Percentiles rank a stretch among this genome's conserved stretches.
Evolutionary conservation across 2,888 invertebrate species (phyloP).

Genomic region (Patella ulyssiponensis): DNA sequence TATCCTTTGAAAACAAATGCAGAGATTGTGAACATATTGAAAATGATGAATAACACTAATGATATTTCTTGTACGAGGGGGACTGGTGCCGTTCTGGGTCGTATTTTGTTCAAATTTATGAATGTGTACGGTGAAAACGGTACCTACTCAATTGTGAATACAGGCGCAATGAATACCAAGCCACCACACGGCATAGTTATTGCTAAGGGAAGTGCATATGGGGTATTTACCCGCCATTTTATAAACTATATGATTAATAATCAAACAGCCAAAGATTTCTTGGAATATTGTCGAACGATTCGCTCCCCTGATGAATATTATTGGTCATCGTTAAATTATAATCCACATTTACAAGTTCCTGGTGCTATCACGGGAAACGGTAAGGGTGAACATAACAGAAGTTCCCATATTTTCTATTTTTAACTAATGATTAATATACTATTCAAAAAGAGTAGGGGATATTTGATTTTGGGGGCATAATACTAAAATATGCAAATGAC

Average conservation of each 20-base stretch:
- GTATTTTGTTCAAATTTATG: slow-evolving; percentile 37
- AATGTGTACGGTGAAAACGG: slow-evolving; percentile 25
- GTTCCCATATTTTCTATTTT: too few species aligned
- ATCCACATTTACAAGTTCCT: slow-evolving; percentile 60
- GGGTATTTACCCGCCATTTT: slow-evolving; percentile 66
- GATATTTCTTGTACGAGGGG: slow-evolving; percentile 68
- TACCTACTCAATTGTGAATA: slow-evolving; percentile 40
- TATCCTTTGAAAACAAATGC: slow-evolving; percentile 69
- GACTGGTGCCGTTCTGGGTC: slow-evolving; percentile 38
- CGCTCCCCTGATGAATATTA: slow-evolving; percentile 70
- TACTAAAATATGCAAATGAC: too few species aligned
- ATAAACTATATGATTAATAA: slow-evolving; percentile 63
- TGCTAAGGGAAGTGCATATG: slow-evolving; percentile 70
- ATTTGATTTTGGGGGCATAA: too few species aligned
- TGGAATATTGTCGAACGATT: slow-evolving; percentile 66
- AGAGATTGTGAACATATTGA: slow-evolving; percentile 69
- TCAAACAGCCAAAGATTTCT: slow-evolving; percentile 54
- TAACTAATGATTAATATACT: too few species aligned
- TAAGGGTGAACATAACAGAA: too few species aligned
- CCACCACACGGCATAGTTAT: slow-evolving; percentile 44
- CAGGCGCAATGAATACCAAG: slow-evolving; percentile 29
- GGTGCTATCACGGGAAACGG: slow-evolving; percentile 64
- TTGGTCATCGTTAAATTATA: slow-evolving; percentile 70
- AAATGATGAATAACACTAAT: slow-evolving; percentile 69
- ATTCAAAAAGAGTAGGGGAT: too few species aligned